Percentiles rank a stretch among this genome's conserved stretches.
phyloP scores from a whole-genome alignment of 2,113 vertebrate genomes.

The Taurulus bubalis region DNA sequence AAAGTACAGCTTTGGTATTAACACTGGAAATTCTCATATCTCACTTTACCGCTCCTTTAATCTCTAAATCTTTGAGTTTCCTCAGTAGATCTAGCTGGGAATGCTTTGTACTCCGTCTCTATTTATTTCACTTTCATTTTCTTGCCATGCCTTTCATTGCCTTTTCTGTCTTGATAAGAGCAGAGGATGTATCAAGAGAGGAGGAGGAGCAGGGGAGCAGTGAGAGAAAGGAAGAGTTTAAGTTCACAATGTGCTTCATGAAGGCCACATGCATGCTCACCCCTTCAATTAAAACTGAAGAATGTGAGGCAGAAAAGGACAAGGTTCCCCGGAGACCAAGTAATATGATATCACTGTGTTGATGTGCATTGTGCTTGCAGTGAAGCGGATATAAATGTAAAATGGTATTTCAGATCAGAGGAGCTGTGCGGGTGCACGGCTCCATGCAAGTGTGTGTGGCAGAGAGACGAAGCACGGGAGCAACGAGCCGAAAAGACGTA shows the following conservation, averaged over 20 bases:
- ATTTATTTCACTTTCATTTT: conserved; percentile 39
- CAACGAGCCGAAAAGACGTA: conserved; percentile 60
- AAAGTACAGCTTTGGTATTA: conserved; percentile 23
- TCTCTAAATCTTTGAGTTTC: conserved; percentile 51
- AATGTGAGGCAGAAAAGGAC: conserved; percentile 29
- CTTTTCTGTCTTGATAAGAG: conserved; percentile 38
- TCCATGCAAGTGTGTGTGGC: not conserved
- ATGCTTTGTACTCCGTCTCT: conserved; percentile 21
- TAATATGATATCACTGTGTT: conserved; percentile 16
- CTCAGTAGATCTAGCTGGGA: conserved; percentile 11
- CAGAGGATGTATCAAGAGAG: conserved; percentile 10
- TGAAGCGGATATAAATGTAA: conserved; percentile 58
- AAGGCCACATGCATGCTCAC: conserved; percentile 23
- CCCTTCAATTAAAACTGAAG: conserved; percentile 42
- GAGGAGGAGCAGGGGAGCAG: not conserved
- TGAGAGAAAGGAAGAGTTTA: conserved; percentile 16
- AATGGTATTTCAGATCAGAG: conserved; percentile 60
- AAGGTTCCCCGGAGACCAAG: conserved; percentile 36
- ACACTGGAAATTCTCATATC: conserved; percentile 25
- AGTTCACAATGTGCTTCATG: conserved; percentile 16
- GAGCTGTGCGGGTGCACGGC: conserved; percentile 6
- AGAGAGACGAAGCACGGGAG: conserved; percentile 25
- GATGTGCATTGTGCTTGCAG: conserved; percentile 31
- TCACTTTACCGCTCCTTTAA: conserved; percentile 34
- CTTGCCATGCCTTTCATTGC: not conserved